These are phyloP conservation scores for Arenicola marina DNA, from an alignment of 2,888 invertebrate species.

Conservation along the genomic window DNA sequence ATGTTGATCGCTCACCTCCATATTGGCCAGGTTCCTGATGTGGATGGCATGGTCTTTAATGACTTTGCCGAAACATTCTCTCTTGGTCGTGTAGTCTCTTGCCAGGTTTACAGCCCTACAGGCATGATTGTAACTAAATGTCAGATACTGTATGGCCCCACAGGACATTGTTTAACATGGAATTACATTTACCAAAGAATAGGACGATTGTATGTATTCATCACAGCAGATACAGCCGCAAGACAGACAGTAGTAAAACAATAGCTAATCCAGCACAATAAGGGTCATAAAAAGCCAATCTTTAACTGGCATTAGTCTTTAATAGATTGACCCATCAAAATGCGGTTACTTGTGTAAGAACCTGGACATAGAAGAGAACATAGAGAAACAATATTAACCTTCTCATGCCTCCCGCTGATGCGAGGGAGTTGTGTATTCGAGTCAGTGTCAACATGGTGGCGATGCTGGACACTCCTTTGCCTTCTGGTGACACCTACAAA, in stretches of 20 bases:
- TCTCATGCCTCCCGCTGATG: constrained; percentile 62
- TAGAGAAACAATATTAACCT: constrained; percentile 52
- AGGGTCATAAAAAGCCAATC: too few species aligned
- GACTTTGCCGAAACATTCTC: constrained; percentile 64
- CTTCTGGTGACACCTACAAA: constrained; percentile 63
- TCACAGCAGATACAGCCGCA: too few species aligned
- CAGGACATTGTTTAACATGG: too few species aligned
- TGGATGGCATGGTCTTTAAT: constrained; percentile 65
- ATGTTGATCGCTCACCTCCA: constrained; percentile 62
- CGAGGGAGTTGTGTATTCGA: constrained; percentile 65
- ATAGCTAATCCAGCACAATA: too few species aligned
- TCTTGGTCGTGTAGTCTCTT: constrained; percentile 63
- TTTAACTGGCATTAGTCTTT: too few species aligned
- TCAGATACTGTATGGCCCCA: too few species aligned
- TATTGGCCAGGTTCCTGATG: constrained; percentile 62
- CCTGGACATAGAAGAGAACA: too few species aligned
- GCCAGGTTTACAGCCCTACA: constrained; percentile 63
- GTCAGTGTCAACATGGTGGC: constrained; percentile 66
- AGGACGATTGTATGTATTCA: neutral
- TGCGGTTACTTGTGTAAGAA: too few species aligned
- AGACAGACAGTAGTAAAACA: too few species aligned
- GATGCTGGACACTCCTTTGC: constrained; percentile 65
- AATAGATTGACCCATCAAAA: too few species aligned
- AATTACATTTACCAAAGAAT: too few species aligned
- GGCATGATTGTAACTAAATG: too few species aligned